Percentiles rank a stretch among this genome's conserved stretches.
phyloP scores from a whole-genome alignment of 1,140 invertebrate species.

The Xylocopa sonorina region DNA sequence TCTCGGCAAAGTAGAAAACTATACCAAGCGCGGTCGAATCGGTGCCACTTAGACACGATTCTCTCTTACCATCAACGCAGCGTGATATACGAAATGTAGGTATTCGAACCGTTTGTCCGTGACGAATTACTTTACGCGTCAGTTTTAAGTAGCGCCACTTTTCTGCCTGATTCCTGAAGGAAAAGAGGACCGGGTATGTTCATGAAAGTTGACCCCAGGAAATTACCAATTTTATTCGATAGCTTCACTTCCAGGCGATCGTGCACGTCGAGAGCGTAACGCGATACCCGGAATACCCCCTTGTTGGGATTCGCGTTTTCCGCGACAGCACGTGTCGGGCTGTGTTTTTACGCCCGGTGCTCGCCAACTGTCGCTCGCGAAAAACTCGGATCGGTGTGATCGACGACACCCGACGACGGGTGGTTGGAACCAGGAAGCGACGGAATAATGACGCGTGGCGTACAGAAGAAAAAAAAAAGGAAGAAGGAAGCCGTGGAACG shows the following conservation, averaged over 20 bases:
- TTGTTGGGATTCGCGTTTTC: slow-evolving; percentile 31
- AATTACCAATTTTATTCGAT: neutral
- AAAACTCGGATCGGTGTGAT: slow-evolving; percentile 54
- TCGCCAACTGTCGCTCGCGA: slow-evolving; percentile 62
- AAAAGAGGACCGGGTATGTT: neutral
- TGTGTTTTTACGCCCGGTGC: slow-evolving; percentile 39
- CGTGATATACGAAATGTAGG: too few species aligned
- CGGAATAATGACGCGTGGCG: slow-evolving; percentile 44
- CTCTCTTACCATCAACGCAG: neutral
- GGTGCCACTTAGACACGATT: neutral
- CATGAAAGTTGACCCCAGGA: neutral
- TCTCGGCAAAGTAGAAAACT: slow-evolving; percentile 13
- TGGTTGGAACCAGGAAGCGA: slow-evolving; percentile 35
- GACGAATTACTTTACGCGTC: too few species aligned
- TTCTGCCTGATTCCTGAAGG: neutral
- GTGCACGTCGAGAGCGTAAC: neutral
- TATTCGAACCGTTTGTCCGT: neutral
- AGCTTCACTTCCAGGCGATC: neutral
- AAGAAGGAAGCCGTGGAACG: slow-evolving; percentile 13
- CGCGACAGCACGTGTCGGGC: slow-evolving; percentile 4
- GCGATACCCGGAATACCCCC: slow-evolving; percentile 5
- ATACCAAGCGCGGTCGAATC: neutral
- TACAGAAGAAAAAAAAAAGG: slow-evolving; percentile 35
- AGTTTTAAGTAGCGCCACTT: too few species aligned
- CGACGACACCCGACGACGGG: slow-evolving; percentile 17